These are phyloP conservation scores for Notiomystis cincta DNA, from an alignment of 2,113 vertebrate species.

Conservation along the genomic window DNA sequence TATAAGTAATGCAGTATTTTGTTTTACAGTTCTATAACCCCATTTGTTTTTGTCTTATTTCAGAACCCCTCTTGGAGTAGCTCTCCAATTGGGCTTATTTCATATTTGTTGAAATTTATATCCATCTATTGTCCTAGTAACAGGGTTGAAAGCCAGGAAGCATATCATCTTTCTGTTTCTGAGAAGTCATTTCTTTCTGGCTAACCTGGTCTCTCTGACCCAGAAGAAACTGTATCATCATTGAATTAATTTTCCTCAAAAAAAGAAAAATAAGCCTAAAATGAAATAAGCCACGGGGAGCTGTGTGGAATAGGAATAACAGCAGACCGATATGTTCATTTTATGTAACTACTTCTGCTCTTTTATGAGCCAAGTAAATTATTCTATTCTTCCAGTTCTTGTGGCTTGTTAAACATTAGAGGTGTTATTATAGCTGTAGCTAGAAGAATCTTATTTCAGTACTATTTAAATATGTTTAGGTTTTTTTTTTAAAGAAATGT, in stretches of 20 bases:
- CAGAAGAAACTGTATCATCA: constrained; percentile 38
- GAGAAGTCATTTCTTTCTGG: constrained; percentile 19
- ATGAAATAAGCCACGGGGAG: constrained; percentile 47
- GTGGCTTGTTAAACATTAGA: constrained; percentile 35
- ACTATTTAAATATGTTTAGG: not conserved
- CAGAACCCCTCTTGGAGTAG: constrained; percentile 3
- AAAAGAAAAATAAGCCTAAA: not conserved
- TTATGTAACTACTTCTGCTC: constrained; percentile 52
- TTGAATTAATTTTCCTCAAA: constrained; percentile 55
- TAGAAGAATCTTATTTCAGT: not conserved
- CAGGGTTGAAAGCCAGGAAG: constrained; percentile 11
- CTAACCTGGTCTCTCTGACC: constrained; percentile 41
- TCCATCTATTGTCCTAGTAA: constrained; percentile 14
- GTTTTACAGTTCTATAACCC: constrained; percentile 28
- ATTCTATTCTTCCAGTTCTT: constrained; percentile 30
- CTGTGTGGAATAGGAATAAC: constrained; percentile 41
- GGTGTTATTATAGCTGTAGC: constrained; percentile 20
- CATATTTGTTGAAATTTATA: constrained; percentile 51
- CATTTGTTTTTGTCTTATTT: constrained; percentile 46
- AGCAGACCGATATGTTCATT: constrained; percentile 33
- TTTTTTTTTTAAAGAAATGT: not conserved
- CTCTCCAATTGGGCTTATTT: constrained; percentile 10
- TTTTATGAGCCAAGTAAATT: constrained; percentile 56
- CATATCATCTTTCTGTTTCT: not conserved
- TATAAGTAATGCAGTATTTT: constrained; percentile 37